Conservation (phyloP, 2,888 invertebrate genomes). For the Pristionchus mayeri region DNA sequence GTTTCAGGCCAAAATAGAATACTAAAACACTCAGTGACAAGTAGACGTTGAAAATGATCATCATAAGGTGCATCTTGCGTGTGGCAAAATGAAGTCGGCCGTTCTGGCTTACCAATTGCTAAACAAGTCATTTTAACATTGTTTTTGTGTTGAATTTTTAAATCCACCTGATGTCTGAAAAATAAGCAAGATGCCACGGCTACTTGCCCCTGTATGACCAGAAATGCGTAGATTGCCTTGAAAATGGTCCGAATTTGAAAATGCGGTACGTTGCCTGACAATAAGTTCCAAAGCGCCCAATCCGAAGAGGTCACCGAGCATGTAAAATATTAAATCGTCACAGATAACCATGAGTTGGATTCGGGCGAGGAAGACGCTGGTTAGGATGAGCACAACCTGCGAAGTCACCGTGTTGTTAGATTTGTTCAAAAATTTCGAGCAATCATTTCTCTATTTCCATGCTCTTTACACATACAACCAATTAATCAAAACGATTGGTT, state of each 20-base stretch:
- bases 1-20: background rate
- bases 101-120: background rate
- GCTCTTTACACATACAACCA: no score
- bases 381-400: background rate
- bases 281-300: background rate
- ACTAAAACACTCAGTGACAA: background rate
- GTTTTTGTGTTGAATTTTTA: background rate
- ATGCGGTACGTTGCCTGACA: background rate
- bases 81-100: background rate
- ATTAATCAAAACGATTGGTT: no score
- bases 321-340: conserved; percentile 9
- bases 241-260: background rate
- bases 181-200: background rate
- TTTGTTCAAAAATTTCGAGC: no score
- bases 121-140: background rate
- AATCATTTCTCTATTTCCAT: no score
- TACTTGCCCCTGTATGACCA: background rate
- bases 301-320: background rate
- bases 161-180: conserved; percentile 1
- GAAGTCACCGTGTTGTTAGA: background rate
- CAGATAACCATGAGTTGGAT: background rate
- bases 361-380: background rate
- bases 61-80: conserved; percentile 15
- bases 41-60: background rate
- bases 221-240: background rate